Base-by-base conservation (phyloP, 2,113 vertebrate species). In the Hippocampus abdominalis region DNA sequence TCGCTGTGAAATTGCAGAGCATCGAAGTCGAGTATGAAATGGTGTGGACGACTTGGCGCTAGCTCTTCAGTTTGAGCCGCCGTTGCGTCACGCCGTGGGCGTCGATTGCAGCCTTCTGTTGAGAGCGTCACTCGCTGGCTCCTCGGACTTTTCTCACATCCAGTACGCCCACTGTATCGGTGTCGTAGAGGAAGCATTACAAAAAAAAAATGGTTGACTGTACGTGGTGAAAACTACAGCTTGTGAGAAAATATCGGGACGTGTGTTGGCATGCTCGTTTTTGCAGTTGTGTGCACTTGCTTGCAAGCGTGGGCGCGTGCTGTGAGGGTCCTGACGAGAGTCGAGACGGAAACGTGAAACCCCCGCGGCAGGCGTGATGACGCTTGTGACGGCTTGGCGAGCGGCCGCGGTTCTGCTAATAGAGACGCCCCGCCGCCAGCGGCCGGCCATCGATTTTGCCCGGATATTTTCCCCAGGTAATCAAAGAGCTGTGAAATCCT, bases 391-490 rank as follows among this genome's bases (percentile, higher is more conserved):
- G 54, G 10, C 15, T 10, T 6, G 25, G 56, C 71, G 66, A 84
- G 86, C 82, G 78, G 11, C 68, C 79, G 78, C 82, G 83, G 83
- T 85, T 86, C 77, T 85, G 76, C 87, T 87, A 89, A 88, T 75
- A 42, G 87, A 85, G 84, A 81, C 7, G 64, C 72, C 81, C 72
- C 46, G 64, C 69, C 63, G 84, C 81, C 83, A 78, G 76, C 75
- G 70, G 83, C 53, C 84, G 74, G 79, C 74, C 78, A 69, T 89
- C 54, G 91, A 92, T 93, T 86, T 70, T 81, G 76, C 75, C 70
- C 74, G 81, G 85, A 85, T 84, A 85, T 87, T 86, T 90, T 89
- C 86, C 82, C 40, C 86, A 81, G 77, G 88, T 89, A 88, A 90
- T 89, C 86, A 89, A 88, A 90, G 85, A 84, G 82, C 82, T 83